phyloP scores from a whole-genome alignment of 2,888 invertebrate species.

The Synergus gifuensis region DNA sequence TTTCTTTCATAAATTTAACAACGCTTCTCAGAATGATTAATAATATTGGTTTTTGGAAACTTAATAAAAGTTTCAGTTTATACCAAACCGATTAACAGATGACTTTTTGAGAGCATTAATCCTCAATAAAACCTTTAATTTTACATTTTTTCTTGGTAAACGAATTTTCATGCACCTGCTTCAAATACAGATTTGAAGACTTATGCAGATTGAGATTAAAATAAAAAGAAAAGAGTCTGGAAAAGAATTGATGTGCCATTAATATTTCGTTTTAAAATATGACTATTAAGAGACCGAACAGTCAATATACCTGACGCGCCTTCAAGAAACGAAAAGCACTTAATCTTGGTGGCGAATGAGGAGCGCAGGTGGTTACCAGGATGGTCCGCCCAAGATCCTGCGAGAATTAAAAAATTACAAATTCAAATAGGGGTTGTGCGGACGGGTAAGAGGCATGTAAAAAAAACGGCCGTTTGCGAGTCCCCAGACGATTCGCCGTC shows the following conservation, averaged over 20 bases:
- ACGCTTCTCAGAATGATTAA: background rate
- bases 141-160: background rate
- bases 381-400: constrained; percentile 58
- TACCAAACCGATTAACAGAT: background rate
- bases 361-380: constrained; percentile 58
- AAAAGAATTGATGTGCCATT: background rate
- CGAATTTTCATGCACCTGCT: background rate
- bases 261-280: constrained; percentile 15
- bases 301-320: constrained; percentile 13
- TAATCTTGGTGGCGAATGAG: constrained; percentile 57
- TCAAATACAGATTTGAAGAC: background rate
- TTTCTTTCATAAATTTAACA: background rate
- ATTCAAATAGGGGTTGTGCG: constrained; percentile 52
- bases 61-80: background rate
- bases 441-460: background rate
- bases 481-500: background rate
- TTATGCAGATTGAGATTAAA: background rate
- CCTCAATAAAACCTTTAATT: background rate
- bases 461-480: constrained; percentile 2
- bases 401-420: constrained; percentile 58
- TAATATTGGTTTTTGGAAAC: background rate
- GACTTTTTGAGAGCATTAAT: too few species aligned
- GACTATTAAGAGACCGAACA: constrained; percentile 19
- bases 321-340: constrained; percentile 55
- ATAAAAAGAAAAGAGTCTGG: background rate